Conservation (phyloP, 2,797 vertebrate genomes). For the Lithobates pipiens region DNA sequence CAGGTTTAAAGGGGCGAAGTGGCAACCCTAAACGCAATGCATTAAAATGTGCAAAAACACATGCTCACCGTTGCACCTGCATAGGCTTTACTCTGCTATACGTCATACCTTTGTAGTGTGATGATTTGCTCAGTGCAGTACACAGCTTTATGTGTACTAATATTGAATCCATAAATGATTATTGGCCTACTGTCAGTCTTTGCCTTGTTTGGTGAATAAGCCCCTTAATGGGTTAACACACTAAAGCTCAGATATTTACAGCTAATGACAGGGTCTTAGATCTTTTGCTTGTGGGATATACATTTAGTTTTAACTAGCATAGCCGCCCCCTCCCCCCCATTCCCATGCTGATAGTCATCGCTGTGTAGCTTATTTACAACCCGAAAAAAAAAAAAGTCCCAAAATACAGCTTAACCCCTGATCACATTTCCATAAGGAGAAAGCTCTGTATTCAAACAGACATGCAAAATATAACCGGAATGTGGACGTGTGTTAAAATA, state of each 20-base stretch:
- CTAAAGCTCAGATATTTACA: conserved; percentile 11
- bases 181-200: not conserved
- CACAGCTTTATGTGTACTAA: not conserved
- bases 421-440: conserved; percentile 61
- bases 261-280: conserved; percentile 18
- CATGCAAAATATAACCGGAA: conserved; percentile 54
- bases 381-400: conserved; percentile 42
- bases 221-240: not conserved
- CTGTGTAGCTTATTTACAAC: conserved; percentile 35
- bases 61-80: too few relatives aligned
- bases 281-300: conserved; percentile 15
- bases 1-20: too few relatives aligned
- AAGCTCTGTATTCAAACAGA: conserved; percentile 53
- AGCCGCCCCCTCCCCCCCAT: conserved; percentile 25
- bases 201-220: not conserved
- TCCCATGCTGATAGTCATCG: conserved; percentile 58
- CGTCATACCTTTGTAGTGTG: not conserved
- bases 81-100: too few relatives aligned
- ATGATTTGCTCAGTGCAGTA: not conserved
- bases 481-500: conserved; percentile 60
- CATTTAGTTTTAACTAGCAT: conserved; percentile 19
- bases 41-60: too few relatives aligned
- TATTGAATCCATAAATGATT: not conserved
- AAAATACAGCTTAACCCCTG: conserved; percentile 59
- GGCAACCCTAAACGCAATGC: too few relatives aligned